phyloP scores from a whole-genome alignment of 30 jellyfish, hydroid and myxozoan genomes.

The Rhopilema esculentum region DNA sequence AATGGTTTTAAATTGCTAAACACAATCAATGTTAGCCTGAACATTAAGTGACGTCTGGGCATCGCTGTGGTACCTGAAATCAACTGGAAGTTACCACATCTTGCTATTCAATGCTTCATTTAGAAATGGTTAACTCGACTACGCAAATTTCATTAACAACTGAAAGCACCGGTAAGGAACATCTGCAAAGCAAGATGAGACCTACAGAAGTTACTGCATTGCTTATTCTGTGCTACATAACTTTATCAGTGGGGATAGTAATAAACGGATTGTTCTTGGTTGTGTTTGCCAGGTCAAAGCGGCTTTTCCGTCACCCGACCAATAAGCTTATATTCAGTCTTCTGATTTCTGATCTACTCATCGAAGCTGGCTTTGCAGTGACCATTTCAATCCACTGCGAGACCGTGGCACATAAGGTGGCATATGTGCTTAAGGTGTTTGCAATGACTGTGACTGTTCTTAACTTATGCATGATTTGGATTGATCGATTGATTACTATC shows the following conservation, averaged over 20 bases:
- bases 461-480: constrained; percentile 56
- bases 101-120: not conserved
- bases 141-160: not conserved
- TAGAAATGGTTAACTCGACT: not conserved
- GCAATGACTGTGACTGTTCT: constrained; percentile 56
- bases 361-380: constrained; percentile 34
- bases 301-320: constrained; percentile 20
- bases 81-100: not conserved
- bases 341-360: constrained; percentile 41
- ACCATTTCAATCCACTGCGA: constrained; percentile 10
- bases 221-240: not conserved
- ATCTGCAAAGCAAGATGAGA: not conserved
- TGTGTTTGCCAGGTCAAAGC: constrained; percentile 36
- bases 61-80: not conserved
- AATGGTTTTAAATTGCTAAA: not conserved
- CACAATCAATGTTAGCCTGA: not conserved
- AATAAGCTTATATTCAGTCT: constrained; percentile 63
- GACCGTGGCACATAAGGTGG: constrained; percentile 17
- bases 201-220: not conserved
- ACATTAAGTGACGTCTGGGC: not conserved
- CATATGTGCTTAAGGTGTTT: constrained; percentile 11
- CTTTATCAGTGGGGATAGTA: constrained; percentile 9
- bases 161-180: not conserved
- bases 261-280: constrained; percentile 28
- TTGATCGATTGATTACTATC: constrained; percentile 48